These are phyloP conservation scores for Deroptyus accipitrinus DNA, from an alignment of 2,113 vertebrate genomes.

Conservation along the genomic window DNA sequence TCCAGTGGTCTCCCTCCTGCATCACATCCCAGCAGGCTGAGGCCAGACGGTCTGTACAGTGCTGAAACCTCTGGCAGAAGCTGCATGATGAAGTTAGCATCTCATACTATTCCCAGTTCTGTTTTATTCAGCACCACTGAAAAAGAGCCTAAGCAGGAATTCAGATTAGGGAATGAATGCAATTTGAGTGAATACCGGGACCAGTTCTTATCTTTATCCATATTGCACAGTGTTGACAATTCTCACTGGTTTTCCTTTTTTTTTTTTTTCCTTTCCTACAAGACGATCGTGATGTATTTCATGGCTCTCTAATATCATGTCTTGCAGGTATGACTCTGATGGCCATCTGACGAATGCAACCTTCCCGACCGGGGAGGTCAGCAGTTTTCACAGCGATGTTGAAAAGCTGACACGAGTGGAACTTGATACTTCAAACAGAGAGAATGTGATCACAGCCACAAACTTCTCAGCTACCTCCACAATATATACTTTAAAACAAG, in stretches of 20 bases:
- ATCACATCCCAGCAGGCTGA: neutral
- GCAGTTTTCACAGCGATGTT: slow-evolving; percentile 88
- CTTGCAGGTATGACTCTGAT: slow-evolving; percentile 86
- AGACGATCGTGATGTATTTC: neutral
- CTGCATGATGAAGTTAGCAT: neutral
- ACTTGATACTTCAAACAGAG: slow-evolving; percentile 86
- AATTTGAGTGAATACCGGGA: neutral
- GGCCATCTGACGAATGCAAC: slow-evolving; percentile 93
- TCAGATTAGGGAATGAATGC: neutral
- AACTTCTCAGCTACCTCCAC: slow-evolving; percentile 93
- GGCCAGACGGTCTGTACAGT: neutral
- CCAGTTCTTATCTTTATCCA: neutral
- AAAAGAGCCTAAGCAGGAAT: slow-evolving; percentile 18
- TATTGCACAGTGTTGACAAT: slow-evolving; percentile 12
- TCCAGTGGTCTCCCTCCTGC: slow-evolving; percentile 44
- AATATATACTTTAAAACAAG: slow-evolving; percentile 92
- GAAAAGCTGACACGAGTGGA: slow-evolving; percentile 90
- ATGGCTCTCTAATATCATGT: slow-evolving; percentile 1
- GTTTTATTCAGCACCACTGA: neutral
- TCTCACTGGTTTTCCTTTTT: neutral
- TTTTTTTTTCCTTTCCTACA: neutral
- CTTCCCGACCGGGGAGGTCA: slow-evolving; percentile 92
- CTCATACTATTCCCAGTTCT: neutral
- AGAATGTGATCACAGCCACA: slow-evolving; percentile 91
- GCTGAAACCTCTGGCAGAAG: neutral